phyloP scores from a whole-genome alignment of 2,888 invertebrate genomes.

The Muschampia plurimacula region DNA sequence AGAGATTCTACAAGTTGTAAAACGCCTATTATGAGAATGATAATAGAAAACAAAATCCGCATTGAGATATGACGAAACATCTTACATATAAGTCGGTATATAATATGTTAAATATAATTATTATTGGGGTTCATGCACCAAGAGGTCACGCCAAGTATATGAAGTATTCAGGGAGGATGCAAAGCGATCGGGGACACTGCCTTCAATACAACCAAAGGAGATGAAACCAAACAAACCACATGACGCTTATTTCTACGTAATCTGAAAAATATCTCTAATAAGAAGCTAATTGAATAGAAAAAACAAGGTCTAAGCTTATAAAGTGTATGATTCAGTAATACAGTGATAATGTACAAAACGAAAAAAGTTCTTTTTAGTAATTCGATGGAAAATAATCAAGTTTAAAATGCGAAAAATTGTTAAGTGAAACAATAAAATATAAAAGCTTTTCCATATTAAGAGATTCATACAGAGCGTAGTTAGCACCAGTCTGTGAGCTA shows the following conservation, averaged over 20 bases:
- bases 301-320: constrained; percentile 59
- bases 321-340: constrained; percentile 48
- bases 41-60: constrained; percentile 55
- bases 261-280: constrained; percentile 58
- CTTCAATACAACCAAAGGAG: constrained; percentile 85
- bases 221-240: constrained; percentile 69
- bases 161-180: constrained; percentile 78
- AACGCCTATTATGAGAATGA: constrained; percentile 61
- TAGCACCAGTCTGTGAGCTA: constrained; percentile 54
- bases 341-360: constrained; percentile 24
- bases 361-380: constrained; percentile 34
- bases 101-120: constrained; percentile 65
- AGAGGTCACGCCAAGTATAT: constrained; percentile 85
- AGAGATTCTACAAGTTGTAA: constrained; percentile 72
- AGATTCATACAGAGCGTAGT: constrained; percentile 57
- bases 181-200: constrained; percentile 86
- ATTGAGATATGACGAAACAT: constrained; percentile 57
- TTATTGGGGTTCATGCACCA: constrained; percentile 80
- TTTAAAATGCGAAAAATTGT: constrained; percentile 59
- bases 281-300: constrained; percentile 65
- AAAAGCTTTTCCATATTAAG: constrained; percentile 68
- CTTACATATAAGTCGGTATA: constrained; percentile 49
- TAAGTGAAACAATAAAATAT: constrained; percentile 58
- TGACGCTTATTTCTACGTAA: constrained; percentile 69
- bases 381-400: constrained; percentile 42